Percentiles rank a stretch among this genome's conserved stretches.
phyloP scores from a whole-genome alignment of 2,113 vertebrate genomes.

The Podiceps cristatus region DNA sequence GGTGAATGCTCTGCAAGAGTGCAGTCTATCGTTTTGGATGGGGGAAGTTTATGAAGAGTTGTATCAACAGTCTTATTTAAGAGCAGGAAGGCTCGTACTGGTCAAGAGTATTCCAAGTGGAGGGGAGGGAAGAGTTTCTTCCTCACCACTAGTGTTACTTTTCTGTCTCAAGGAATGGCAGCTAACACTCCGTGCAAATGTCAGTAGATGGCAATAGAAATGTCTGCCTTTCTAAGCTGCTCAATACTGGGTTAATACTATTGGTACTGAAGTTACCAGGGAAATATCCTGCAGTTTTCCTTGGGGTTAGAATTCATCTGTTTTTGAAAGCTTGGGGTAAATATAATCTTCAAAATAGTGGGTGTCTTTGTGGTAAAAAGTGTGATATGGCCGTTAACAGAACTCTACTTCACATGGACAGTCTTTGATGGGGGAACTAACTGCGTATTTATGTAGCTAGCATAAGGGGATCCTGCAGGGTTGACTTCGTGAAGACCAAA shows the following conservation, averaged over 20 bases:
- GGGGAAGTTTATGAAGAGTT: background rate
- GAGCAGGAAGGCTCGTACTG: background rate
- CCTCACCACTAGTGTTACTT: background rate
- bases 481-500: background rate
- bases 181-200: background rate
- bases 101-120: background rate
- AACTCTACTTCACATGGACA: rapidly evolving
- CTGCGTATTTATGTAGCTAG: background rate
- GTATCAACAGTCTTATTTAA: background rate
- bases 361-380: background rate
- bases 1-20: background rate
- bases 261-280: background rate
- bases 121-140: background rate
- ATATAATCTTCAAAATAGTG: background rate
- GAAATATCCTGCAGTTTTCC: background rate
- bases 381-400: background rate
- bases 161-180: background rate
- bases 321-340: background rate
- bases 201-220: too few relatives aligned
- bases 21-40: background rate
- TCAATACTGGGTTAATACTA: background rate
- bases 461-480: rapidly evolving
- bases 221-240: background rate
- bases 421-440: rapidly evolving
- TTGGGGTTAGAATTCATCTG: background rate